Conservation (phyloP, 2,113 vertebrate genomes). For the Hipposideros armiger region DNA sequence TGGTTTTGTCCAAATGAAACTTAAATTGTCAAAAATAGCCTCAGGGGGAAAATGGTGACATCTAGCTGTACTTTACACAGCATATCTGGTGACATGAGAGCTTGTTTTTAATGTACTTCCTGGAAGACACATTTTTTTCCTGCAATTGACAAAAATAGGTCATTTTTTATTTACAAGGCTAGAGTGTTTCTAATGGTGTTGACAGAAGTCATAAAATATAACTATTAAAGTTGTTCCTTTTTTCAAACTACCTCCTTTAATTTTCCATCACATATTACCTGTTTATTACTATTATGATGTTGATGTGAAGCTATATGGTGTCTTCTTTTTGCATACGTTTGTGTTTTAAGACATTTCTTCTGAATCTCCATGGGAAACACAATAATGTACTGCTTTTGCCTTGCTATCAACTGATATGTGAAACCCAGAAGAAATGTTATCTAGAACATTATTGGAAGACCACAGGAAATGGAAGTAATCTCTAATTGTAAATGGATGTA, state of each 20-base stretch:
- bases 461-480: not conserved
- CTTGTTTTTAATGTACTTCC: not conserved
- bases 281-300: not conserved
- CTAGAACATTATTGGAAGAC: not conserved
- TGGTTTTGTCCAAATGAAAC: not conserved
- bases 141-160: constrained; percentile 46
- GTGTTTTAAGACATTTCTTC: not conserved
- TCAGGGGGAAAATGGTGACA: not conserved
- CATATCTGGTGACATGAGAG: constrained; percentile 41
- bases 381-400: not conserved
- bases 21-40: not conserved
- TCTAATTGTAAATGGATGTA: not conserved
- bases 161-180: constrained; percentile 7
- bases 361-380: not conserved
- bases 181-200: not conserved
- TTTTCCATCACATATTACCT: constrained; percentile 23
- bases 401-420: not conserved
- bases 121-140: not conserved
- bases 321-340: not conserved
- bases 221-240: not conserved
- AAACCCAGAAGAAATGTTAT: not conserved
- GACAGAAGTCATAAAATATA: constrained; percentile 13
- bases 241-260: not conserved
- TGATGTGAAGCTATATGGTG: not conserved
- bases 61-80: not conserved